Evolutionary conservation across 2,888 invertebrate genomes (phyloP), one percentile per base, ranked within the genome.

Genomic region (Spilosoma lubricipeda): DNA sequence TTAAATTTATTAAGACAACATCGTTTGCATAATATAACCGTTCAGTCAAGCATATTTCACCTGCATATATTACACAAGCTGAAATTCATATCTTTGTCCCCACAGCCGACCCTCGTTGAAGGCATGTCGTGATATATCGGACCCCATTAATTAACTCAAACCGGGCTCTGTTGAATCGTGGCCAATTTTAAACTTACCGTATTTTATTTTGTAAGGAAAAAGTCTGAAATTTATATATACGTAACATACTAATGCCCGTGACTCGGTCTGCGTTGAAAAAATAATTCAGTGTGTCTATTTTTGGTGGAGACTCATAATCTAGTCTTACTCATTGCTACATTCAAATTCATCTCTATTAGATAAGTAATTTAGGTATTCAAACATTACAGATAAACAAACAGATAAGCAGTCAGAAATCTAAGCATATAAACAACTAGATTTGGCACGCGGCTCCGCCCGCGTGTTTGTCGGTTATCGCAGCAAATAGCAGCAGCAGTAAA

Each of bases 121-220:
- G 79, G 79, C 80, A 74, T 70, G 74, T 71, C 77, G 76, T 86
- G 83, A 87, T 82, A 86, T 86, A 87, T 85, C 77, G 79, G 68
- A 76, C 75, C 73, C 73, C 81, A 87, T 87, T 87, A 81, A 82
- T 87, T 86, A 84, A 75, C 69, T 67, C 72, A n/a, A 76, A 52
- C 76, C 73, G 75, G 80, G 74, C 80, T 72, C 72, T 77, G 74
- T 75, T 77, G 79, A 78, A 76, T 77, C 72, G 77, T 27, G 74
- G 80, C 76, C 81, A 80, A 81, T 83, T 86, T 82, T 77, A 85
- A 77, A 73, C 72, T 71, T 45, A 56, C 36, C 45, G 56, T 73
- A 72, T 76, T 83, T 83, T 82, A 30, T 63, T 80, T 79, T 56
- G 9, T 56, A n/a, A 56, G 52, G n/a, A 56, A 23, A 52, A 52